phyloP scores from a whole-genome alignment of 2,113 vertebrate genomes.

The Pseudorectes ferrugineus region DNA sequence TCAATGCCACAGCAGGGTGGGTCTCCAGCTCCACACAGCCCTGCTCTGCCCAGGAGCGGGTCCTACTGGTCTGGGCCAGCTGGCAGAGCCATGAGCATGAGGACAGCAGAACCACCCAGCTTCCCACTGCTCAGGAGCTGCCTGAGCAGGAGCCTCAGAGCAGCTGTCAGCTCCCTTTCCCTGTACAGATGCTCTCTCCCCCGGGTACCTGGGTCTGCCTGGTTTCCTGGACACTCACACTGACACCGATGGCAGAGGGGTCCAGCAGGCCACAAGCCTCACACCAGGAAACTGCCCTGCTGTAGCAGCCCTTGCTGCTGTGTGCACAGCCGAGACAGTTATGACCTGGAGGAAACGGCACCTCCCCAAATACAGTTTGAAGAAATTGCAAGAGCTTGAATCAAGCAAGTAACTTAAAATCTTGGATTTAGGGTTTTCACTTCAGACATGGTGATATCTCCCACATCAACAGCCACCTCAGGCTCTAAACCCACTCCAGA shows the following conservation, averaged over 20 bases:
- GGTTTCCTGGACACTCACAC: neutral
- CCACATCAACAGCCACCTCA: neutral
- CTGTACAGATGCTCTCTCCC: neutral
- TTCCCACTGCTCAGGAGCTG: neutral
- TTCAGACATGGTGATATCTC: neutral
- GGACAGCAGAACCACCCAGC: neutral
- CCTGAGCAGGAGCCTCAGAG: neutral
- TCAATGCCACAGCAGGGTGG: neutral
- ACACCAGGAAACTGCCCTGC: neutral
- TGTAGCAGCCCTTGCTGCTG: neutral
- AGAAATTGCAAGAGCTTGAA: neutral
- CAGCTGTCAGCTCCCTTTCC: neutral
- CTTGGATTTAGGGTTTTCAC: neutral
- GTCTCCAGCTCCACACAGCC: neutral
- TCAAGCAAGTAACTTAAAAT: neutral
- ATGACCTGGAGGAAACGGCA: neutral
- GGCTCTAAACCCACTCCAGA: neutral
- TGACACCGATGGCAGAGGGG: fast-evolving
- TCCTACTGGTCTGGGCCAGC: neutral
- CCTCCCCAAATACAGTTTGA: neutral
- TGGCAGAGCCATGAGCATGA: neutral
- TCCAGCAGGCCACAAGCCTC: neutral
- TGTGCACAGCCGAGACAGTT: neutral
- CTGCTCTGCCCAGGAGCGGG: neutral
- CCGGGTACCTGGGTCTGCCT: fast-evolving